Conservation (phyloP, 2,113 vertebrate genomes). For the Lasiurus borealis region DNA sequence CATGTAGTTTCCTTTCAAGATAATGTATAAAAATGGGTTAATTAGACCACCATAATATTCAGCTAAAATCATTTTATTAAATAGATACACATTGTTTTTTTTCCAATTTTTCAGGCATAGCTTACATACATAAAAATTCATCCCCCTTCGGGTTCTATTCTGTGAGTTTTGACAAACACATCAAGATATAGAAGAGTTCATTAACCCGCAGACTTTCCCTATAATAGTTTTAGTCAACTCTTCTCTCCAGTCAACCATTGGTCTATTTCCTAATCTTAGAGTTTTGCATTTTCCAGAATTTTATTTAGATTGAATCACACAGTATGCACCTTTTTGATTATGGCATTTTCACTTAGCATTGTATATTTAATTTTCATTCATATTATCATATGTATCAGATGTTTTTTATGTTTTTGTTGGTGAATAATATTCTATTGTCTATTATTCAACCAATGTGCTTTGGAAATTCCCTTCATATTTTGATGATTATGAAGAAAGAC, state of each 20-base stretch:
- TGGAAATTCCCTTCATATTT: neutral
- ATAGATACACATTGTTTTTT: neutral
- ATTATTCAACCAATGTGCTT: neutral
- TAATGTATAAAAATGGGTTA: neutral
- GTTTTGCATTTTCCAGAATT: neutral
- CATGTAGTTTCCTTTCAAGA: neutral
- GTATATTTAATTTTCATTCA: neutral
- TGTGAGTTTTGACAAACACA: too few species aligned
- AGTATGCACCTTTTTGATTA: neutral
- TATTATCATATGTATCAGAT: neutral
- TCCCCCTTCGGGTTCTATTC: neutral
- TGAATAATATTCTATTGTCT: neutral
- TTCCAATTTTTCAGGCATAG: neutral
- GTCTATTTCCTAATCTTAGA: neutral
- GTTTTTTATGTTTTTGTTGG: neutral
- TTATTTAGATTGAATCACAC: neutral
- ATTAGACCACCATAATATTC: neutral
- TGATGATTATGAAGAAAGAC: neutral
- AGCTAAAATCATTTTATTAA: neutral
- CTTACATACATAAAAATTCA: neutral
- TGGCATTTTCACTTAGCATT: neutral
- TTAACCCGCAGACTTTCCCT: neutral
- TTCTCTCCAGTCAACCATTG: neutral
- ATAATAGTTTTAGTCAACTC: neutral
- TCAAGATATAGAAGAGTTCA: too few species aligned